A percentile compares a stretch with the other conserved stretches of the same genome.
phyloP scores from a whole-genome alignment of 2,888 invertebrate species.

The Polydrusus tereticollis region DNA sequence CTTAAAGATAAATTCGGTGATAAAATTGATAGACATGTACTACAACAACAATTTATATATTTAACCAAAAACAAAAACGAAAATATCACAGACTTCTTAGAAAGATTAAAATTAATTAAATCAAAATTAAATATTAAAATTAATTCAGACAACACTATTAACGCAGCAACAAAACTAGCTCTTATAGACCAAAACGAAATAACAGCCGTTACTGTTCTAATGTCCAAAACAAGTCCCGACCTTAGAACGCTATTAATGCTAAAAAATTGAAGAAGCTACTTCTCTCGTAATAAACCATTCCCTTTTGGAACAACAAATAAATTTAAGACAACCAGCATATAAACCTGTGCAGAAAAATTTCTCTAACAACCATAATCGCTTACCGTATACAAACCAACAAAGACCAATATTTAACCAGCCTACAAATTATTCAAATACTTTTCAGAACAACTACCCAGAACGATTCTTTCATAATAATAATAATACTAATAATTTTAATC shows the following conservation, averaged over 20 bases:
- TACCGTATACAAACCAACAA: too few species aligned
- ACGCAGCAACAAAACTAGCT: neutral
- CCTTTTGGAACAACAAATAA: neutral
- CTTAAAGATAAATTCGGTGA: conserved; percentile 2
- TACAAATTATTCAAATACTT: neutral
- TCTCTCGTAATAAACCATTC: neutral
- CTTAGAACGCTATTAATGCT: conserved; percentile 23
- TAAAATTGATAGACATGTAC: conserved; percentile 6
- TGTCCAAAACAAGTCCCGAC: neutral
- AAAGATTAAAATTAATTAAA: conserved; percentile 13
- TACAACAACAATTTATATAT: neutral
- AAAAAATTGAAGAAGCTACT: conserved; percentile 15
- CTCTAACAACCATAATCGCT: too few species aligned
- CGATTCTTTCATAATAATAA: too few species aligned
- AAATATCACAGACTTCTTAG: conserved; percentile 9
- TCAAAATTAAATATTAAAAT: neutral
- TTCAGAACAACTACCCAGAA: neutral
- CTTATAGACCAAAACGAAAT: conserved; percentile 7
- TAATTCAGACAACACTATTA: neutral
- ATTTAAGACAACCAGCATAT: neutral
- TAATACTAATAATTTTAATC: too few species aligned
- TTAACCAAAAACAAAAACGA: conserved; percentile 6
- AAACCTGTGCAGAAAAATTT: neutral
- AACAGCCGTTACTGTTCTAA: conserved; percentile 16
- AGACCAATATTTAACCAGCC: too few species aligned